Evolutionary conservation across 2,888 invertebrate species (phyloP).

Genomic region (Tholera decimalis): DNA sequence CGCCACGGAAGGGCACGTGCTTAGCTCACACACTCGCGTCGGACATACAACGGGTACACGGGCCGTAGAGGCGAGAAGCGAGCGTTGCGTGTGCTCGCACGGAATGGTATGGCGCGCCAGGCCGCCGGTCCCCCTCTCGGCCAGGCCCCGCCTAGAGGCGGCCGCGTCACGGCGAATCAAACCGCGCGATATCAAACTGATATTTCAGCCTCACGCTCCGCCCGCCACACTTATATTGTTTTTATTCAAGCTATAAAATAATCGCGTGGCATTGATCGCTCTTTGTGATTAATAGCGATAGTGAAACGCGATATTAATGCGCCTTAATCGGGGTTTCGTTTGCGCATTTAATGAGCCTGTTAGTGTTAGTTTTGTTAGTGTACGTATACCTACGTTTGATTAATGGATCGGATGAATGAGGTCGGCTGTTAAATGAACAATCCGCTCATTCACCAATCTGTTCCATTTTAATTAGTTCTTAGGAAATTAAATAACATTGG

Average conservation of each 20-base stretch:
- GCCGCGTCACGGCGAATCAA: conserved; percentile 89
- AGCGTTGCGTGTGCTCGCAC: conserved; percentile 75
- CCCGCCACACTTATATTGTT: conserved; percentile 87
- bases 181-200: conserved; percentile 89
- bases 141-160: conserved; percentile 87
- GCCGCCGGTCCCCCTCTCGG: conserved; percentile 76
- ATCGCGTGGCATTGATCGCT: conserved; percentile 79
- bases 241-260: conserved; percentile 90
- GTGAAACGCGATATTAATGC: conserved; percentile 73
- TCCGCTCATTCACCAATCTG: conserved; percentile 53
- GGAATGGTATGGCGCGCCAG: conserved; percentile 81
- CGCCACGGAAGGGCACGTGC: conserved; percentile 79
- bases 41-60: conserved; percentile 74
- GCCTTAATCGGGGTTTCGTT: conserved; percentile 65
- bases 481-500: conserved; percentile 38
- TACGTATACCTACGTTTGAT: conserved; percentile 54
- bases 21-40: conserved; percentile 81
- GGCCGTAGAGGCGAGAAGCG: conserved; percentile 75
- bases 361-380: conserved; percentile 63
- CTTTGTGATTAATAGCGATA: conserved; percentile 75
- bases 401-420: conserved; percentile 63
- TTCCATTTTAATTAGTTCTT: conserved; percentile 55
- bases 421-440: conserved; percentile 62
- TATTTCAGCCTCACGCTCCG: conserved; percentile 87
- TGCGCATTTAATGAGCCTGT: conserved; percentile 70